Base-by-base conservation (phyloP, 2,113 vertebrate species). In the Apaloderma vittatum region DNA sequence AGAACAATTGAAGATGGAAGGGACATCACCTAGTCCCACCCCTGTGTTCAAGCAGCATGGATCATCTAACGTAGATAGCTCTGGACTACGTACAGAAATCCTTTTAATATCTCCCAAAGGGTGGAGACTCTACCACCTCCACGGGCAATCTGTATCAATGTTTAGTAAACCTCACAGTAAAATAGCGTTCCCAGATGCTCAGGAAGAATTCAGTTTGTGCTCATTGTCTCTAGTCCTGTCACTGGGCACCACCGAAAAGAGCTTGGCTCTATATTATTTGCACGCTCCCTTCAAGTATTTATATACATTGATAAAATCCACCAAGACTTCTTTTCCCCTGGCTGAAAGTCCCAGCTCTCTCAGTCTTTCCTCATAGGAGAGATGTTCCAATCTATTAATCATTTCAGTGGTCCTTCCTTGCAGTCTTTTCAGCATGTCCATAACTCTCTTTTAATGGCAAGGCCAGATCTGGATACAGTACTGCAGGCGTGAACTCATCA, bases 11-110 rank as follows among this genome's bases (percentile, higher is more conserved):
- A 67, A 63, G 29, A 27, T 6, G 19, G 15, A 83, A 75, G 11
- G 9, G 8, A 67, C 21, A 0, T 62, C 27, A 87, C 11, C 18
- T 66, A 1, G 7, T 71, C 37, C 32, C 34, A 58, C 9, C 23
- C 2, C 2, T 1, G 1, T 65, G 13, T 7, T 82, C 34, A 51
- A 21, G 8, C 27, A 40, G 4, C 40, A 12, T 40, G 40, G 0
- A 3, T 65, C 8, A 26, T 19, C 24, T 63, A 17, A 22, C 67
- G 6, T 21, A 62, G 20, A 7, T 49, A 5, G 5, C 17, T 17
- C 11, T 54, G 37, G 26, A 58, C 19, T 68, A 22, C 15, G 6
- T 19, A n/a, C 30, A 77, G 45, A 61, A 54, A 59, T 5, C 3
- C 63, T 74, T 45, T 34, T 1, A 57, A 8, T 57, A 62, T 52